Evolutionary conservation across 2,113 vertebrate genomes (phyloP), one percentile per base, ranked within the genome.

Genomic region (Otus sunia): DNA sequence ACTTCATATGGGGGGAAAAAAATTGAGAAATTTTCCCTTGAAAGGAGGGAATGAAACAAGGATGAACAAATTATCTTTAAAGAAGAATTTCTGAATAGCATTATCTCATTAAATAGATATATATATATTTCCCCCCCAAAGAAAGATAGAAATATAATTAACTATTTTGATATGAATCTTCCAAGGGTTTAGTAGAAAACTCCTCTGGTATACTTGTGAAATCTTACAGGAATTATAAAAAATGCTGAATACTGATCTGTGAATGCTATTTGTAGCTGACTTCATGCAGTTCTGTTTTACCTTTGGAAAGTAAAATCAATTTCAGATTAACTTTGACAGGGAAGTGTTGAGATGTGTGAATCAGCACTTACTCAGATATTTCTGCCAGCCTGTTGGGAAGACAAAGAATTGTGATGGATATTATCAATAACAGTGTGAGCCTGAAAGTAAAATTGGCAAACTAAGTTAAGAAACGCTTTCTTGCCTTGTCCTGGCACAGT

Each of bases 281-380:
- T 88, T 79, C 21, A 9, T 69, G 69, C 77, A 68, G 56, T 59
- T 95, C 16, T 86, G 43, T 58, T 91, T 95, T 94, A 95, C 63
- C 49, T 83, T 49, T 86, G 56, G 86, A 90, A 95, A 83, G 78
- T n/a, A 92, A 96, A 94, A 95, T 91, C 75, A 78, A 83, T 95
- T 92, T 83, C 84, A 88, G 91, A 94, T 96, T 79, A 96, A 80
- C 72, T 93, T 87, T 88, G 84, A 83, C 63, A 77, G n/a, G 50
- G 72, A 83, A 82, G 62, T 76, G 91, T 69, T 88, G 68, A 83
- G 74, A 63, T 75, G 32, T 55, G 58, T 83, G 78, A 82, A 74
- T 96, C 74, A 76, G 79, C 39, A 12, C n/a, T 41, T 84, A 37
- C 73, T 53, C 62, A 22, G 86, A 25, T 68, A 64, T 85, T 94